Base-by-base conservation (phyloP, 2,888 invertebrate genomes). In the Trachelus iudaicus region DNA sequence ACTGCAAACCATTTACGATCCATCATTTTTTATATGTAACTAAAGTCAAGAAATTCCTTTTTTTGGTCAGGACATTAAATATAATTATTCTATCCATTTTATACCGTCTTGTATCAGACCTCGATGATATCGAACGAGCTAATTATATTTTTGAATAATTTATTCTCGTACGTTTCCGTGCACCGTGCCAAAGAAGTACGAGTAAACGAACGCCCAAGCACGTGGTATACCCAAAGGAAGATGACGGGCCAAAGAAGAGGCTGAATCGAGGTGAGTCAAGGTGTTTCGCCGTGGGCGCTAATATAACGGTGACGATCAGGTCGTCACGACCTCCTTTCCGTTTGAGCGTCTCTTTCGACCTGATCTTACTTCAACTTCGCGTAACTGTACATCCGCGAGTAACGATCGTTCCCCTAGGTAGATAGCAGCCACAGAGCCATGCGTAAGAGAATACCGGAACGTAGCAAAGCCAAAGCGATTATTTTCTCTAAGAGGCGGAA, bases 221-320 rank as follows among this genome's bases (percentile, higher is more conserved):
- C 56, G 23, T 15, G 56, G 23, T 56, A 56, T 23, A 23, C 23
- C 56, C 23, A 9, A 56, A 56, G 23, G 23, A 56, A 23, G 56
- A 56, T 1, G 9, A 23, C 40, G 56, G 9, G 23, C 56, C 56
- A 56, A 56, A 9, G 23, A 56, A 56, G 9, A 56, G 23, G 56
- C 56, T 56, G 23, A 56, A 56, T 88, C 85, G 86, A 87, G 87
- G 85, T 83, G 87, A 87, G 85, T 84, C 83, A 80, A 85, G 83
- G 84, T 83, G 80, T 79, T 76, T 81, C 81, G 81, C 88, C 87
- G 86, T 87, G 85, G 89, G 88, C 89, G 88, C 89, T 87, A 83
- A 89, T 89, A 89, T 90, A 90, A 90, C 90, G 90, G 90, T 90
- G 89, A 90, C 86, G 87, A 83, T 86, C 85, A 80, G 85, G 85